Percentiles rank a stretch among this genome's conserved stretches.
These are phyloP conservation scores for Colaptes auratus DNA, from an alignment of 2,113 vertebrate species.

Conservation along the genomic window DNA sequence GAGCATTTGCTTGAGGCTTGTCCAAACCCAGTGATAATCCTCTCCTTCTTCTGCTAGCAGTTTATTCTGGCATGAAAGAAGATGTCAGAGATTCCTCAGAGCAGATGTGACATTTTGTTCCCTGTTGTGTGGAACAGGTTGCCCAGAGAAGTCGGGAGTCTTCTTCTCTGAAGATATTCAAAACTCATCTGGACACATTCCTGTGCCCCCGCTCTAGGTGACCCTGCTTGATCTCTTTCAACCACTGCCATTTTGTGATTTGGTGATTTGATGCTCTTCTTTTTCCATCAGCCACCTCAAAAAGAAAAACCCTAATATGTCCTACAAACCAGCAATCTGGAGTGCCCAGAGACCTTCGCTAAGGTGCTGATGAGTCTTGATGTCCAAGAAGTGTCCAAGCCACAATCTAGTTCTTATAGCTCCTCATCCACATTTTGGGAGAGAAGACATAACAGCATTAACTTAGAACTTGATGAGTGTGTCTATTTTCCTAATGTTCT, in stretches of 20 bases:
- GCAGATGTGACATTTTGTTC: background rate
- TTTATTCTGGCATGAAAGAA: background rate
- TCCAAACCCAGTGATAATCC: background rate
- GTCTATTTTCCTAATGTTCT: background rate
- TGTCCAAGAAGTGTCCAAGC: background rate
- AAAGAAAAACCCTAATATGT: background rate
- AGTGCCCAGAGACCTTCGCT: background rate
- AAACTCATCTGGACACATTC: too few relatives aligned
- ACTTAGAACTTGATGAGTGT: background rate
- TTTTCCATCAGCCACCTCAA: background rate
- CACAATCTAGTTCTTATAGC: background rate
- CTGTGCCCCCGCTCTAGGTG: too few relatives aligned
- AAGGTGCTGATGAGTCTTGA: background rate
- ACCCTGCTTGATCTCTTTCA: too few relatives aligned
- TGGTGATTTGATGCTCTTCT: background rate
- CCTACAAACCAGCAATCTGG: background rate
- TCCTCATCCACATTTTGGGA: rapidly evolving
- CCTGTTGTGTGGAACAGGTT: background rate
- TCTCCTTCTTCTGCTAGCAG: background rate
- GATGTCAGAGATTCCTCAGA: background rate
- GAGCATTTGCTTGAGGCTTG: background rate
- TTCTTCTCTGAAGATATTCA: too few relatives aligned
- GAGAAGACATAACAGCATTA: background rate
- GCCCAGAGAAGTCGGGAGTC: too few relatives aligned
- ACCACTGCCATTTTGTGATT: too few relatives aligned